Evolutionary conservation across 2,113 vertebrate genomes (phyloP), one percentile per base, ranked within the genome.

Genomic region (Rana temporaria): DNA sequence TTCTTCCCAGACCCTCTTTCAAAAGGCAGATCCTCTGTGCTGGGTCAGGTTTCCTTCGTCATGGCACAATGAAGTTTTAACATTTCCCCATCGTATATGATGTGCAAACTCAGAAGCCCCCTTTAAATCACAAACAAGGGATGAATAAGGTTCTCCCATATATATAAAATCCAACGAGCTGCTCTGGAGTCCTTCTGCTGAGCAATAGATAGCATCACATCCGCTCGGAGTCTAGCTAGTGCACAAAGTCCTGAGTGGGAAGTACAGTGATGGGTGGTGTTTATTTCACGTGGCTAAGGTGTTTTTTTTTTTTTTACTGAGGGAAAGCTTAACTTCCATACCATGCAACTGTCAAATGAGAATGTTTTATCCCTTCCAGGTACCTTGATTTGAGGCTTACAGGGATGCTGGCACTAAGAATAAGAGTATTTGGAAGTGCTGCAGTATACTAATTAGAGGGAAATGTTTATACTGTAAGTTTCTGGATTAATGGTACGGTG

Each of bases 211-310:
- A 66, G 22, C 42, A 67, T 11, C 63, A 22, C 64, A 59, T 69
- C 65, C 67, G 77, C 19, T 42, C 32, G 7, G 55, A 42, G 32
- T 55, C 48, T 69, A 59, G 77, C 77, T 56, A 63, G 77, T 34
- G 77, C 15, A 4, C 30, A 7, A 65, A 55, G 62, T 78, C 76
- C 63, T 14, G 78, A 34, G 66, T 70, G 65, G 66, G 66, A 22
- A 69, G 65, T 16, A 22, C 55, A 42, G 20, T 38, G 24, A 59
- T 38, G 78, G 65, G 66, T 69, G 78, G 65, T 70, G 66, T 79
- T 57, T 57, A 30, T 30, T 30, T 30, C 26, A 79, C 64, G 63
- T 68, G 76, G 76, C 48, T 34, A 38, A 79, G 63, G 76, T 66
- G 63, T 24, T 30, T 42, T 78, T 0, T 53, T 42, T 42, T 53